A percentile compares a stretch with the other conserved stretches of the same genome.
Evolutionary conservation across 2,797 vertebrate genomes (phyloP).

Genomic region (Eulemur rubriventer): DNA sequence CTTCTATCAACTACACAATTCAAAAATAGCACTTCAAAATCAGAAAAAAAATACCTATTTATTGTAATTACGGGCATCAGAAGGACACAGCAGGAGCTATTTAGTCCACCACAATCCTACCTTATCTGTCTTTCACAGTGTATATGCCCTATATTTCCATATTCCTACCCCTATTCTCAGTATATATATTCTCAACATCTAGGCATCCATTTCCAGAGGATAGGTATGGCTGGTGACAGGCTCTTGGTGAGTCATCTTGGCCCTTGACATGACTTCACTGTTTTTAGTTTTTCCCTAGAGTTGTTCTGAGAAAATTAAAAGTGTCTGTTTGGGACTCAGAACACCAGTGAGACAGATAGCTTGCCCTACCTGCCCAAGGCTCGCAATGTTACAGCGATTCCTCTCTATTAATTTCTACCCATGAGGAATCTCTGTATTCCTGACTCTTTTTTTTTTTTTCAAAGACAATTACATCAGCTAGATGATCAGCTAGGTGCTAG

Average conservation of each 20-base stretch:
- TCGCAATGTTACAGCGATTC: background rate
- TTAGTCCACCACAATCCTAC: background rate
- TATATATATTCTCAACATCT: background rate
- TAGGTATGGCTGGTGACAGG: background rate
- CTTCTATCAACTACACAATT: background rate
- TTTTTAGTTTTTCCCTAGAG: constrained; percentile 48
- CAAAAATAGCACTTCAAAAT: background rate
- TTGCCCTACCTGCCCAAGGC: constrained; percentile 27
- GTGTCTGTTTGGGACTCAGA: background rate
- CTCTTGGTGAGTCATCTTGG: background rate
- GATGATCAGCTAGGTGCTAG: background rate
- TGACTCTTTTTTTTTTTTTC: constrained; percentile 44
- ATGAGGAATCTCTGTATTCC: background rate
- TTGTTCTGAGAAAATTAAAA: constrained; percentile 64
- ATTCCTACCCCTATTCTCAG: background rate
- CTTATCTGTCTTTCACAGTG: background rate
- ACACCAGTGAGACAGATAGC: constrained; percentile 47
- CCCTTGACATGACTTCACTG: constrained; percentile 4
- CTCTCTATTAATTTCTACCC: constrained; percentile 20
- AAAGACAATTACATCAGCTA: background rate
- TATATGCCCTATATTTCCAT: background rate
- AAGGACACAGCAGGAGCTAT: background rate
- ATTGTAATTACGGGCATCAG: background rate
- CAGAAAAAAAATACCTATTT: background rate
- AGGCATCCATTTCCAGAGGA: background rate